These are phyloP conservation scores for Fragum whitleyi DNA, from an alignment of 2,888 invertebrate genomes.

Conservation along the genomic window DNA sequence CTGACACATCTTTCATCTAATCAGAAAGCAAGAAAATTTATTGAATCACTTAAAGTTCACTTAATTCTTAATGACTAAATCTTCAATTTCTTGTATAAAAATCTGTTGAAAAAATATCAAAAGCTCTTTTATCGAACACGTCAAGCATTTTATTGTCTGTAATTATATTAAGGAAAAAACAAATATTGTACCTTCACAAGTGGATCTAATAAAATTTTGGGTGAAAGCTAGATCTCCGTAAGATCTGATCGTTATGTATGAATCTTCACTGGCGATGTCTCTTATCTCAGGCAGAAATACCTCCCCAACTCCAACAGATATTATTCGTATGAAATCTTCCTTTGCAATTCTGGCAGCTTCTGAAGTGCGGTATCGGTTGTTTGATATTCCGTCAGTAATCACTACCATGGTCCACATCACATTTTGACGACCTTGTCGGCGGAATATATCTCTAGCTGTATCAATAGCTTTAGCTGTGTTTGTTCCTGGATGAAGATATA, in stretches of 20 bases:
- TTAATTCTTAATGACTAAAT: too few species aligned
- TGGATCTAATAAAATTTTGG: constrained; percentile 1
- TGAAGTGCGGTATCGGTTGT: constrained; percentile 32
- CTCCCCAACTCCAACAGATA: constrained; percentile 31
- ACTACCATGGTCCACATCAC: constrained; percentile 18
- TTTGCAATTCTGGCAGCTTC: constrained; percentile 36
- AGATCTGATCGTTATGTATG: constrained; percentile 6
- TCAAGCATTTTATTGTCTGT: too few species aligned
- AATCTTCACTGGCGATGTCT: constrained; percentile 33
- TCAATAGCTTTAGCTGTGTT: constrained; percentile 46
- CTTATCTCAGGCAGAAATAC: constrained; percentile 21
- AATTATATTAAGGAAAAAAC: too few species aligned
- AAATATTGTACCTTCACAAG: constrained; percentile 39
- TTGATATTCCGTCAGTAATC: constrained; percentile 36
- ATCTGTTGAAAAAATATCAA: too few species aligned
- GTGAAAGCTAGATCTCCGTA: constrained; percentile 16
- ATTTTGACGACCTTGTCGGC: constrained; percentile 6
- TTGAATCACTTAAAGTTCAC: too few species aligned
- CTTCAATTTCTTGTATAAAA: too few species aligned
- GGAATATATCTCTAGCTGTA: constrained; percentile 21
- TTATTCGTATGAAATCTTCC: constrained; percentile 26
- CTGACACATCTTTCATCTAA: too few species aligned
- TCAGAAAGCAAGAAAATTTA: too few species aligned
- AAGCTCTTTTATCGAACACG: too few species aligned
- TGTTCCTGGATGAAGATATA: constrained; percentile 26